Percentiles rank a stretch among this genome's conserved stretches.
Evolutionary conservation across 2,888 invertebrate genomes (phyloP).

Genomic region (Temnothorax ravouxi): DNA sequence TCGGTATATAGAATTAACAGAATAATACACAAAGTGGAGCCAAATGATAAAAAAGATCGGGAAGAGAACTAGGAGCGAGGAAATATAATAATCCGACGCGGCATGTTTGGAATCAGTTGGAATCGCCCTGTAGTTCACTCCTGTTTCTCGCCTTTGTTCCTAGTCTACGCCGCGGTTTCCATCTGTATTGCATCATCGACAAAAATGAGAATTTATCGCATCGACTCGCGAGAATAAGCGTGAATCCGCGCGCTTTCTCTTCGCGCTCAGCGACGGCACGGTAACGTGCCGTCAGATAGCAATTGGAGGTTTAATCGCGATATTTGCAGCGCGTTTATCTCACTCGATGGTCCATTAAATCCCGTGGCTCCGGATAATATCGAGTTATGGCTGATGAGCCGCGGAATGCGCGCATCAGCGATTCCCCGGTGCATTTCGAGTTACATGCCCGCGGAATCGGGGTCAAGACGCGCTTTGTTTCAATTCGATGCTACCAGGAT

Average conservation of each 20-base stretch:
- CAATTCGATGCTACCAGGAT: background rate
- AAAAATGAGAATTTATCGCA: slow-evolving; percentile 52
- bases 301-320: slow-evolving; percentile 70
- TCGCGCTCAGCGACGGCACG: background rate
- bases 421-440: slow-evolving; percentile 57
- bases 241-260: slow-evolving; percentile 30
- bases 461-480: slow-evolving; percentile 20
- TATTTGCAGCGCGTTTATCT: slow-evolving; percentile 75
- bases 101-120: slow-evolving; percentile 1
- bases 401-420: slow-evolving; percentile 62
- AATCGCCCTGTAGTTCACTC: slow-evolving; percentile 2
- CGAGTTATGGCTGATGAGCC: slow-evolving; percentile 66
- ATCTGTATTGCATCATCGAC: slow-evolving; percentile 11
- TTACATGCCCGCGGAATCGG: slow-evolving; percentile 25
- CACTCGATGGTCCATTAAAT: slow-evolving; percentile 70
- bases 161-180: background rate
- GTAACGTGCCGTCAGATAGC: slow-evolving; percentile 36
- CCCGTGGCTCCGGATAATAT: slow-evolving; percentile 66
- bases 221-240: slow-evolving; percentile 1
- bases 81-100: background rate
- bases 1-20: background rate
- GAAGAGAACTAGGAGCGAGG: background rate
- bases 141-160: slow-evolving; percentile 8
- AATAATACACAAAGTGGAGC: background rate
- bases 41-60: background rate